These are phyloP conservation scores for cat (Felis catus) DNA, from an alignment of 2,113 vertebrate species.

Conservation along the genomic window DNA sequence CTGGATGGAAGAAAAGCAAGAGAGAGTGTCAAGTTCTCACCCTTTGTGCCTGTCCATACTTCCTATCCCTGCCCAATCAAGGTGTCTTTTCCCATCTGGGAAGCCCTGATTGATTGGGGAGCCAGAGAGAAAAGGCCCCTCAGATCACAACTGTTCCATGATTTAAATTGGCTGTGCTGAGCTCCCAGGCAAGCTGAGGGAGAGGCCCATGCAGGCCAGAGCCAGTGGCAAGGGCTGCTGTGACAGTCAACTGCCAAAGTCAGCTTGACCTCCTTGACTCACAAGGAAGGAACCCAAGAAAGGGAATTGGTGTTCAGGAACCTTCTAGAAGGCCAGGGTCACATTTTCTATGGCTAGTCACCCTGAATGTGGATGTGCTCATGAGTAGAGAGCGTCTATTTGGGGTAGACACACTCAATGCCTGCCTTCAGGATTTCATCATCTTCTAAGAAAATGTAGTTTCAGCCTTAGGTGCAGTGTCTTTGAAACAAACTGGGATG, in stretches of 20 bases:
- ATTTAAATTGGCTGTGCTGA: neutral
- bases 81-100: neutral
- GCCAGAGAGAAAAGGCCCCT: neutral
- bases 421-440: neutral
- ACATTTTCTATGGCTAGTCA: neutral
- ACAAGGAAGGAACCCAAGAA: neutral
- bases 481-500: neutral
- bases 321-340: neutral
- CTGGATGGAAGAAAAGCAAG: neutral
- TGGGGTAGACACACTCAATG: neutral
- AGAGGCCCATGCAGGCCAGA: neutral
- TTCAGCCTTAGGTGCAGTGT: neutral
- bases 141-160: rapidly evolving
- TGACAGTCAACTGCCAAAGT: neutral
- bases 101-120: neutral
- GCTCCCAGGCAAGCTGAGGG: neutral
- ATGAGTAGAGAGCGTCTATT: neutral
- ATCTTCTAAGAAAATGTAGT: neutral
- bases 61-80: no score
- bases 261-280: neutral
- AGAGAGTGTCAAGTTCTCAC: neutral
- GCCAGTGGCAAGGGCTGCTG: rapidly evolving
- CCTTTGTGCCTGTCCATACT: rapidly evolving
- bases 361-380: neutral
- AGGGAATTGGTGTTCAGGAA: neutral